These are phyloP conservation scores for Pristis pectinata DNA, from an alignment of 2,797 vertebrate species.

Conservation along the genomic window DNA sequence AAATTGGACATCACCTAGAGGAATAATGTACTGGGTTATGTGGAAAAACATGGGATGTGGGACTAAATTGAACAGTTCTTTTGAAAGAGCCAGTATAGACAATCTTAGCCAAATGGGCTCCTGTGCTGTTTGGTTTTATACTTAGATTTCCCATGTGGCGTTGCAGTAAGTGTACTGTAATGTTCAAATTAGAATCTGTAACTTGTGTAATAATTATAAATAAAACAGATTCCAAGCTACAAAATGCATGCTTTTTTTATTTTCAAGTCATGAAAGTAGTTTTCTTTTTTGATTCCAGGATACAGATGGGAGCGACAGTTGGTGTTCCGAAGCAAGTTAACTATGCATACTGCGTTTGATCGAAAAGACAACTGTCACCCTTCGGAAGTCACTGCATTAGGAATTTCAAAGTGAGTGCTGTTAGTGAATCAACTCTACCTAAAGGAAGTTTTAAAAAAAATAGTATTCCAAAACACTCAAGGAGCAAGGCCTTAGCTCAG, in stretches of 20 bases:
- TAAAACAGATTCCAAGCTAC: neutral
- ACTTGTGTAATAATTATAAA: neutral
- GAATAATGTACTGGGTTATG: neutral
- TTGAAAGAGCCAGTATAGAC: neutral
- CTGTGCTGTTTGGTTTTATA: neutral
- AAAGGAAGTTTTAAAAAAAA: neutral
- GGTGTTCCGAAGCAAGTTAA: constrained; percentile 94
- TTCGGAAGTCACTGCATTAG: constrained; percentile 83
- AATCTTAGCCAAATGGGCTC: neutral
- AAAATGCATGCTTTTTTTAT: neutral
- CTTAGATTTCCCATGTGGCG: neutral
- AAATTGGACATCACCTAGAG: neutral
- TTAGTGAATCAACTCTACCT: neutral
- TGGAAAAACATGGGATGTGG: neutral
- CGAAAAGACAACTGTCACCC: constrained; percentile 95
- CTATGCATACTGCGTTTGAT: constrained; percentile 97
- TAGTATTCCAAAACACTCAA: neutral
- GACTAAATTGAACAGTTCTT: neutral
- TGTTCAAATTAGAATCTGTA: neutral
- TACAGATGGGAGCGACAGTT: constrained; percentile 96
- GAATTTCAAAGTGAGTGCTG: constrained; percentile 84
- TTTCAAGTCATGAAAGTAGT: neutral
- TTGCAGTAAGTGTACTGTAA: neutral
- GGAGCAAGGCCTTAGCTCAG: too few relatives aligned
- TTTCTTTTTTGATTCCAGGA: constrained; percentile 57